Evolutionary conservation across 1,140 invertebrate genomes (phyloP), one percentile per base, ranked within the genome.

Genomic region (Brachionus manjavacas): DNA sequence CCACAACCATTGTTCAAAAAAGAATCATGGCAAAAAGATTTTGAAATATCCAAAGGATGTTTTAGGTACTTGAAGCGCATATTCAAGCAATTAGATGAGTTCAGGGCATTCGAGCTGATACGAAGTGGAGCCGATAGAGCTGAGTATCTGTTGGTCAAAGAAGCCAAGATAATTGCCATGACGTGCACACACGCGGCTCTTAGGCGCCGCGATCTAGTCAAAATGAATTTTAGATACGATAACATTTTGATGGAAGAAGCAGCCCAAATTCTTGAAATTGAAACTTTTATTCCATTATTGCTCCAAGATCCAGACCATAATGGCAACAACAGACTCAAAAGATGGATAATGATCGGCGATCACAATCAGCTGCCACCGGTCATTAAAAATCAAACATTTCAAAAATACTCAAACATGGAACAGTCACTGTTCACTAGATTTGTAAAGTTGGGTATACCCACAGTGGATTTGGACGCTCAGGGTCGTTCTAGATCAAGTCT

Each of bases 271-370:
- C 90, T 99, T 20, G 98, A 99, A 91, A 99, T 99, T 83, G 98
- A 99, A 91, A 99, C 98, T 0, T 99, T 99, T 88, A 99, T 99
- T 87, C 98, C 98, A 0, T 90, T 99, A 8, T 90, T 99, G 0
- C 91, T 99, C 25, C 97, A 99, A 90, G 83, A 81, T 23, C 60
- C 84, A 1, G 78, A 85, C 46, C 43, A 74, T 16, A 46, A 85
- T 35, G 80, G 84, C n/a, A 60, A 41, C 14, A 99, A 97, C 89
- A 92, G 97, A 1, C 89, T 99, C 39, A 99, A 99, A 90, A 92
- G 98, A 12, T 99, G 98, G 97, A 98, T 99, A 78, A 99, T 99
- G 98, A 99, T 99, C 87, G 98, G 97, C 6, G 97, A 99, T 91
- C 98, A 99, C 89, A 96, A 99, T 90, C 98, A 99, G 89, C 91